These are phyloP conservation scores for Clitarchus hookeri DNA, from an alignment of 2,888 invertebrate species.

Conservation along the genomic window DNA sequence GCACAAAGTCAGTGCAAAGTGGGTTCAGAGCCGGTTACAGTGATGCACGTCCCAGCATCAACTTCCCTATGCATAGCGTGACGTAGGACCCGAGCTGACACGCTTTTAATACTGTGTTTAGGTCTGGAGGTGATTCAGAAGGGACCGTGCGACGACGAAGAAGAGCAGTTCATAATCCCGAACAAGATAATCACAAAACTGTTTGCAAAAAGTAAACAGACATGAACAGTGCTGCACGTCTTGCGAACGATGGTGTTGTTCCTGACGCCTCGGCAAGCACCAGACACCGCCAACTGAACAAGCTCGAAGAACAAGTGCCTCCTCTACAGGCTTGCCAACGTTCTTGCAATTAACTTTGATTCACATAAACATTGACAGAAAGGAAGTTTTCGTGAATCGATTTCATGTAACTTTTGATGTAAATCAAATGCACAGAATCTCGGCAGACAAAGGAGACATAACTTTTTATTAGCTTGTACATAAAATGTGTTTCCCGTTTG, in stretches of 20 bases:
- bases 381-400: background rate
- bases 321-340: background rate
- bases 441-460: too few relatives aligned
- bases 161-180: background rate
- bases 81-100: too few relatives aligned
- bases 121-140: conserved; percentile 25
- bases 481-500: too few relatives aligned
- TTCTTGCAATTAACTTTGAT: background rate
- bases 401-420: background rate
- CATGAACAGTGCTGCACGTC: background rate
- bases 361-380: background rate
- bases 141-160: background rate
- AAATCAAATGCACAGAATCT: too few relatives aligned
- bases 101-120: background rate
- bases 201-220: background rate
- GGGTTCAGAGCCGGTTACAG: too few relatives aligned
- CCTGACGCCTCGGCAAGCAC: background rate
- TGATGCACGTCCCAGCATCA: too few relatives aligned
- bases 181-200: background rate
- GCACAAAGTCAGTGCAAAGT: too few relatives aligned
- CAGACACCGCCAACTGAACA: background rate
- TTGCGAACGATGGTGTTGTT: background rate
- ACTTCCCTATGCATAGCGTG: too few relatives aligned
- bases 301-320: background rate
- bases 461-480: too few relatives aligned